Conservation (phyloP, 2,888 invertebrate genomes). For the Thymelicus sylvestris region DNA sequence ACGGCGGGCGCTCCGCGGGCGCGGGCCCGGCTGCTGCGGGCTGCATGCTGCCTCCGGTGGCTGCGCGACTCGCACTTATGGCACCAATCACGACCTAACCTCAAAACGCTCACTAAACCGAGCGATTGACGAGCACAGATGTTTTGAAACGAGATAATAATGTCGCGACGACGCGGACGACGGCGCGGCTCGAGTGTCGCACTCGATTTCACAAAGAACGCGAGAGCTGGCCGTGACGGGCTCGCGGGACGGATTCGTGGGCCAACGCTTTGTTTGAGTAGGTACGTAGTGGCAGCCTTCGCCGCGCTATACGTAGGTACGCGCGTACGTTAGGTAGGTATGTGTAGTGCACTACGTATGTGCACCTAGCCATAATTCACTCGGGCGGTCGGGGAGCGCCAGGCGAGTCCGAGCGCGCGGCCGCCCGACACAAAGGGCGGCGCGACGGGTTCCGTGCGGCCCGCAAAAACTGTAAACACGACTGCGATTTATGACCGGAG, state of each 20-base stretch:
- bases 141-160: constrained; percentile 65
- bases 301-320: constrained; percentile 72
- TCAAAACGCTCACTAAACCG: constrained; percentile 73
- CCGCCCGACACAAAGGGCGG: constrained; percentile 69
- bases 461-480: constrained; percentile 81
- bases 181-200: constrained; percentile 61
- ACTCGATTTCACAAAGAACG: constrained; percentile 68
- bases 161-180: constrained; percentile 71
- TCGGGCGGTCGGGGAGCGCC: constrained; percentile 56
- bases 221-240: constrained; percentile 61
- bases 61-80: constrained; percentile 50
- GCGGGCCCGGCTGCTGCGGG: constrained; percentile 28
- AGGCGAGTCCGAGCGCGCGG: constrained; percentile 46
- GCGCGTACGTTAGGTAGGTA: constrained; percentile 68
- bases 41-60: constrained; percentile 42
- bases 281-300: constrained; percentile 79
- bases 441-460: constrained; percentile 69
- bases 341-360: constrained; percentile 65
- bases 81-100: constrained; percentile 75
- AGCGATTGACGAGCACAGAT: constrained; percentile 73
- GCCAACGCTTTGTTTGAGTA: constrained; percentile 82
- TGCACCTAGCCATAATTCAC: constrained; percentile 76
- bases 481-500: constrained; percentile 71
- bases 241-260: constrained; percentile 71
- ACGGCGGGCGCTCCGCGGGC: constrained; percentile 43